phyloP scores from a whole-genome alignment of 2,113 vertebrate species.

The Zosterops japonicus region DNA sequence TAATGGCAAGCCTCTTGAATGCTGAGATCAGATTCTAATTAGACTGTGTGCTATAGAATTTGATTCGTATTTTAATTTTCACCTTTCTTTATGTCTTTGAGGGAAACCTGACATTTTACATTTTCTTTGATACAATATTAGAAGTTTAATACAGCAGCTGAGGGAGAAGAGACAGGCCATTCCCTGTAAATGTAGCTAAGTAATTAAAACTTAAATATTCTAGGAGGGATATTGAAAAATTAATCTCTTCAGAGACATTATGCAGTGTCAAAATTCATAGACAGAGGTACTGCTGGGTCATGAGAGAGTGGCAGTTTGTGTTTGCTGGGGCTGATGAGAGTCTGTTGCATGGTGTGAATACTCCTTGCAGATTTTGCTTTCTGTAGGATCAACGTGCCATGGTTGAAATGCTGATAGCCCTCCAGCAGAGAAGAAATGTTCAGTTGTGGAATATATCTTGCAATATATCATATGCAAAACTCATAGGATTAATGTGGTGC shows the following conservation, averaged over 20 bases:
- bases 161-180: not conserved
- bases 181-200: not conserved
- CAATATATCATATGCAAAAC: not conserved
- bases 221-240: not conserved
- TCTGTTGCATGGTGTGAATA: rapidly evolving
- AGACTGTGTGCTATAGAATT: not conserved
- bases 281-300: not conserved
- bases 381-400: rapidly evolving
- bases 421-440: not conserved
- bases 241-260: not conserved
- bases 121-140: not conserved
- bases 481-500: not conserved
- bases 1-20: not conserved
- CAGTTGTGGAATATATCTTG: not conserved
- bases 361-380: not conserved
- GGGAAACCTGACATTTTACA: not conserved
- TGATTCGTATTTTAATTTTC: not conserved
- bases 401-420: not conserved
- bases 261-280: not conserved
- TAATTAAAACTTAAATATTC: not conserved
- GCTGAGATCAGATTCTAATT: not conserved
- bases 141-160: not conserved
- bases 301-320: not conserved
- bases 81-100: not conserved
- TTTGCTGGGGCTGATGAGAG: not conserved